Percentiles rank a stretch among this genome's conserved stretches.
Conservation (phyloP, 2,797 vertebrate species). For the Lophius americanus region DNA sequence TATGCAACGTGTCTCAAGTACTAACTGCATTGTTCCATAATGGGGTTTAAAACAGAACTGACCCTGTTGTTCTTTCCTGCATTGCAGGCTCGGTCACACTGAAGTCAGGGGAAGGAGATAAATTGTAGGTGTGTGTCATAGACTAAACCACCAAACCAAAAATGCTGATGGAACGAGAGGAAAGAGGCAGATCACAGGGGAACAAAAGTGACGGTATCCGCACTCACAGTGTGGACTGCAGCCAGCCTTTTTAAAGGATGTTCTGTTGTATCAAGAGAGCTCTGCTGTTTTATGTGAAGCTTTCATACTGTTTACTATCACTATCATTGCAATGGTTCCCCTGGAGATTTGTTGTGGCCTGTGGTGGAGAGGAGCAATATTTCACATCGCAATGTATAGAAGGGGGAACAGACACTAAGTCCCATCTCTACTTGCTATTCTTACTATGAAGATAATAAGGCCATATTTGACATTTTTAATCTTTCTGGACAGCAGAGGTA, state of each 20-base stretch:
- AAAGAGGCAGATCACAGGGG: conserved; percentile 9
- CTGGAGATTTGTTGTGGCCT: conserved; percentile 70
- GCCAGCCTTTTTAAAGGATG: conserved; percentile 67
- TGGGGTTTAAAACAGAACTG: conserved; percentile 23
- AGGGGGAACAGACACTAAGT: conserved; percentile 22
- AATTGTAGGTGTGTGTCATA: conserved; percentile 28
- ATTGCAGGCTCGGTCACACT: conserved; percentile 31
- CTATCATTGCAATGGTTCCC: conserved; percentile 67
- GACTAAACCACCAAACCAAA: conserved; percentile 17
- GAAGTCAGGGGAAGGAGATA: conserved; percentile 18
- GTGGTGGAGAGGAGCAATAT: conserved; percentile 57
- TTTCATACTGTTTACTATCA: conserved; percentile 74
- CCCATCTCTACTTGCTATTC: conserved; percentile 24
- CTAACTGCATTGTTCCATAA: conserved; percentile 45
- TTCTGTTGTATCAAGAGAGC: conserved; percentile 57
- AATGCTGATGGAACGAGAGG: conserved; percentile 20
- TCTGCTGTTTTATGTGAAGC: conserved; percentile 70
- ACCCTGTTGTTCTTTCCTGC: conserved; percentile 49
- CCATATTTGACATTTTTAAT: conserved; percentile 39
- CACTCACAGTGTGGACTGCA: conserved; percentile 46
- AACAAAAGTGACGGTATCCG: conserved; percentile 50
- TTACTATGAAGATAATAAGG: conserved; percentile 44
- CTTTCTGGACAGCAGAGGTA: conserved; percentile 31
- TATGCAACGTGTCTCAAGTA: conserved; percentile 14
- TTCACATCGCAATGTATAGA: conserved; percentile 48